These are phyloP conservation scores for Zaprionus africanus DNA, from an alignment of 1,140 invertebrate species.

Conservation along the genomic window DNA sequence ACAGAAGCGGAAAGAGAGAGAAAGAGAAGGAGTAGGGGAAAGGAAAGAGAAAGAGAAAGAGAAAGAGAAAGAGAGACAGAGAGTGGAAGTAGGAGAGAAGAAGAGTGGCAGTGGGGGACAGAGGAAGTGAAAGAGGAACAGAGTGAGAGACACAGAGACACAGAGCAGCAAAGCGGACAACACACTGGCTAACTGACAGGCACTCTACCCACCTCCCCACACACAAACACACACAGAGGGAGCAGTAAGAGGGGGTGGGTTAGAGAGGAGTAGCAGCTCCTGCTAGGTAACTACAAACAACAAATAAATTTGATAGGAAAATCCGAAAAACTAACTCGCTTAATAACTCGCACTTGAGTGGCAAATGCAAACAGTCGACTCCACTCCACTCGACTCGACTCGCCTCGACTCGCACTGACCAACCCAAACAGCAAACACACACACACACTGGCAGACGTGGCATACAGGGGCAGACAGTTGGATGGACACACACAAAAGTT, in stretches of 20 bases:
- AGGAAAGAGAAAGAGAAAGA: too few species aligned
- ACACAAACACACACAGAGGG: background rate
- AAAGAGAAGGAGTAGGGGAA: background rate
- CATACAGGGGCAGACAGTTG: conserved; percentile 1
- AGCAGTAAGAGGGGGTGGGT: background rate
- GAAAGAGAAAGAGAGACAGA: background rate
- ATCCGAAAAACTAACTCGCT: conserved; percentile 65
- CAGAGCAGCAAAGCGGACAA: background rate
- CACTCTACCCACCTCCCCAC: background rate
- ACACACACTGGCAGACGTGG: background rate
- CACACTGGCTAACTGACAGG: conserved; percentile 12
- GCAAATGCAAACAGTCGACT: conserved; percentile 52
- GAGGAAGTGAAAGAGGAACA: background rate
- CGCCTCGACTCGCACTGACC: conserved; percentile 38
- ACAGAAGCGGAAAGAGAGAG: background rate
- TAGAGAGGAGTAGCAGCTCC: background rate
- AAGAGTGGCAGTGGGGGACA: background rate
- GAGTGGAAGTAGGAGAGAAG: background rate
- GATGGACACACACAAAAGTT: conserved; percentile 19
- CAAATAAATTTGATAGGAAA: conserved; percentile 66
- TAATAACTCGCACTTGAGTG: conserved; percentile 64
- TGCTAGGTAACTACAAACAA: conserved; percentile 45
- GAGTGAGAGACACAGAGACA: background rate
- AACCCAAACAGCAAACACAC: conserved; percentile 17
- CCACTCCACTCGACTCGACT: conserved; percentile 12